phyloP scores from a whole-genome alignment of 2,113 vertebrate genomes.

The Microcebus lehilahytsara region DNA sequence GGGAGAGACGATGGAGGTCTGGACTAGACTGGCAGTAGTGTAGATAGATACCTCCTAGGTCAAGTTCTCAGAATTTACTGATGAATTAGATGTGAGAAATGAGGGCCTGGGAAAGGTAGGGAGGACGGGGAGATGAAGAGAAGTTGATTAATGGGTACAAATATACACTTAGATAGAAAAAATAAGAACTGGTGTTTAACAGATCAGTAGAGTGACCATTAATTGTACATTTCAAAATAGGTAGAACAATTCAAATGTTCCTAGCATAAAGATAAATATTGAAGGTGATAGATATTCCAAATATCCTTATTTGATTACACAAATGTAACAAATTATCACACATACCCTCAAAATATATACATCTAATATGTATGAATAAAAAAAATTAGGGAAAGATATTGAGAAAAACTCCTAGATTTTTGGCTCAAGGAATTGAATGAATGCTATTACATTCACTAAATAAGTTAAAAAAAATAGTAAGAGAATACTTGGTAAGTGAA shows the following conservation, averaged over 20 bases:
- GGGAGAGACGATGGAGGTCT: background rate
- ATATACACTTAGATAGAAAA: too few species aligned
- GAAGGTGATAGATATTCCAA: too few species aligned
- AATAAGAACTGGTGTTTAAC: too few species aligned
- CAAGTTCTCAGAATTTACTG: background rate
- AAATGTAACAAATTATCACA: too few species aligned
- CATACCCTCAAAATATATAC: too few species aligned
- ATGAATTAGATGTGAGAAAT: background rate
- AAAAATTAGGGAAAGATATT: background rate
- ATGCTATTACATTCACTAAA: slow-evolving; percentile 9
- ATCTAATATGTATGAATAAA: too few species aligned
- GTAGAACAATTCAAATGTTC: too few species aligned
- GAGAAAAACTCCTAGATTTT: background rate
- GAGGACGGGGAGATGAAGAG: background rate
- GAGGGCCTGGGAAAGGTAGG: background rate
- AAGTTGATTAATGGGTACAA: too few species aligned
- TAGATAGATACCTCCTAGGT: background rate
- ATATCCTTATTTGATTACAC: too few species aligned
- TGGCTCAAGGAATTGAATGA: background rate
- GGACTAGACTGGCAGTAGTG: background rate
- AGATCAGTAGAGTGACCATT: too few species aligned
- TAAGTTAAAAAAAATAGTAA: slow-evolving; percentile 1
- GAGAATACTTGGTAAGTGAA: background rate
- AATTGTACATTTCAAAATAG: too few species aligned
- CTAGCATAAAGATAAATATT: too few species aligned